Evolutionary conservation across 2,888 invertebrate genomes (phyloP).

Genomic region (Plemyria rubiginata): DNA sequence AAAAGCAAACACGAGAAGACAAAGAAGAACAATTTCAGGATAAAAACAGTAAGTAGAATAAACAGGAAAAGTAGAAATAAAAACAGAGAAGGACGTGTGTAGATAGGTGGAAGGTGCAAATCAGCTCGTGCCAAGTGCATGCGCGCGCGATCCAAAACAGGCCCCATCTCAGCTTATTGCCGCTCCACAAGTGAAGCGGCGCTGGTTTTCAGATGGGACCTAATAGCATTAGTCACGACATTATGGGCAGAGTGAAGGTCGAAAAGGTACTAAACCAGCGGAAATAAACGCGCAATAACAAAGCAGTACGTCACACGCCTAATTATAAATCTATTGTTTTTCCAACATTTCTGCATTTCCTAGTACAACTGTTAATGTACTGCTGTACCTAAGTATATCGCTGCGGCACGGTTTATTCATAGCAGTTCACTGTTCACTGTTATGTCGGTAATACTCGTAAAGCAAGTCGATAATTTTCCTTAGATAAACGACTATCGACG

Average conservation of each 20-base stretch:
- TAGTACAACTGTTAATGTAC: slow-evolving; percentile 3
- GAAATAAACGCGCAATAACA: slow-evolving; percentile 11
- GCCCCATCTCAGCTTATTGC: no score
- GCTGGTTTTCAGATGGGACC: no score
- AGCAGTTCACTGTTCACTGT: slow-evolving; percentile 16
- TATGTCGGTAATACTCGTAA: not conserved
- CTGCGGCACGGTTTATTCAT: slow-evolving; percentile 22
- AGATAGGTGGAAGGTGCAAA: no score
- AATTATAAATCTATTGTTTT: slow-evolving; percentile 26
- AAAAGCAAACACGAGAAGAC: no score
- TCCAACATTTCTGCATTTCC: slow-evolving; percentile 17
- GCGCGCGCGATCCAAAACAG: no score
- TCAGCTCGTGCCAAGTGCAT: no score
- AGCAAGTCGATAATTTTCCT: slow-evolving; percentile 10
- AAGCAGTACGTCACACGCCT: slow-evolving; percentile 16
- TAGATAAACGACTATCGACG: not conserved
- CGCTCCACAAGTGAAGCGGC: no score
- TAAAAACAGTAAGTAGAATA: no score
- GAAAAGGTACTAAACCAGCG: slow-evolving; percentile 3
- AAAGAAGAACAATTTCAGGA: no score
- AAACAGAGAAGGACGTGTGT: no score
- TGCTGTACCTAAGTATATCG: not conserved
- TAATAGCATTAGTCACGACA: slow-evolving; percentile 3
- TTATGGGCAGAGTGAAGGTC: slow-evolving; percentile 12
- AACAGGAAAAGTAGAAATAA: no score